Conservation (phyloP, 64 coral and sea anemone species). For the Montipora efflorescens region DNA sequence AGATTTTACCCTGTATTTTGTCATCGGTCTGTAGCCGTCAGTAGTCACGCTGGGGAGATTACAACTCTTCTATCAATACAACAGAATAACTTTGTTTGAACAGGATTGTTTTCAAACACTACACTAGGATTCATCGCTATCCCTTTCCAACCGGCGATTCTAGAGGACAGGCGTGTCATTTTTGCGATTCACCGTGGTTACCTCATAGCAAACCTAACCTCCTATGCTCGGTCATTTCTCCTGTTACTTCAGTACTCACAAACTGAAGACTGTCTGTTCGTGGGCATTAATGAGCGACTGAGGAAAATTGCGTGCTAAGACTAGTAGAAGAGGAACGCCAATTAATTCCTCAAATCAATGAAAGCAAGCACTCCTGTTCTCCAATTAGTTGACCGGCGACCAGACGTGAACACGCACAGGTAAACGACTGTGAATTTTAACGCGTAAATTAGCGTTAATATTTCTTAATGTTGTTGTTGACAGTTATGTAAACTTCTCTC, state of each 20-base stretch:
- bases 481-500: not conserved
- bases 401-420: not conserved
- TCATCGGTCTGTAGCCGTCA: not conserved
- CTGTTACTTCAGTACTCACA: too few species aligned
- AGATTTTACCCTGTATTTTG: not conserved
- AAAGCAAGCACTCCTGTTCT: too few species aligned
- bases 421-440: conserved; percentile 4
- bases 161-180: not conserved
- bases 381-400: not conserved
- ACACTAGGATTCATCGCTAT: not conserved
- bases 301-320: not conserved
- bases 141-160: not conserved
- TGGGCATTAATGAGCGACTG: not conserved
- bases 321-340: not conserved
- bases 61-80: not conserved
- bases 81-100: not conserved
- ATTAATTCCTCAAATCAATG: too few species aligned
- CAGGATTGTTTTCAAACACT: not conserved
- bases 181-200: not conserved
- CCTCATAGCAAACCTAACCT: not conserved
- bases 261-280: not conserved
- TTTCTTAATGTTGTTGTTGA: not conserved
- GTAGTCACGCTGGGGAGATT: not conserved
- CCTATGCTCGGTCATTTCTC: too few species aligned
- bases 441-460: not conserved